Percentiles rank a stretch among this genome's conserved stretches.
Evolutionary conservation across 2,113 vertebrate genomes (phyloP).

Genomic region (Coptodon bakossiorum): DNA sequence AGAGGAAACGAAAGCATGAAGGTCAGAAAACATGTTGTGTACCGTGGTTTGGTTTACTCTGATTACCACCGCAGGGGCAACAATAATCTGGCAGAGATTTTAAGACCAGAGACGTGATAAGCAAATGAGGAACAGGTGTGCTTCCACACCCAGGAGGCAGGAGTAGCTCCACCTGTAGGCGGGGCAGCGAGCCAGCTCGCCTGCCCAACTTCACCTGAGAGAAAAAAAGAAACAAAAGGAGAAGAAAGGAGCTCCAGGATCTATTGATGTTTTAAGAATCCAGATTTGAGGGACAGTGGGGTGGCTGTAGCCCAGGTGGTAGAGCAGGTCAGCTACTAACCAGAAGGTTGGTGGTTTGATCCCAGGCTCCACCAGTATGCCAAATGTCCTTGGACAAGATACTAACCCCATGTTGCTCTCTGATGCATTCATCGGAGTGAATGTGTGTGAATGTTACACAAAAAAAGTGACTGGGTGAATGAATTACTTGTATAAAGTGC

Average conservation of each 20-base stretch:
- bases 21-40: neutral
- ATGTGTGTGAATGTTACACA: neutral
- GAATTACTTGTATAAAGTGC: rapidly evolving
- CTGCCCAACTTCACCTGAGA: neutral
- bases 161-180: neutral
- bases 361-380: neutral
- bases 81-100: neutral
- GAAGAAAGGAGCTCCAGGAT: neutral
- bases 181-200: rapidly evolving
- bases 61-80: neutral
- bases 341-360: rapidly evolving
- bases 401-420: neutral
- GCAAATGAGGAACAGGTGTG: neutral
- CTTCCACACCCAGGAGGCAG: neutral
- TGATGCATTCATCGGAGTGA: neutral
- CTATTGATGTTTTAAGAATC: rapidly evolving
- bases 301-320: neutral
- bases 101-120: neutral
- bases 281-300: rapidly evolving
- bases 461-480: neutral
- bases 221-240: rapidly evolving
- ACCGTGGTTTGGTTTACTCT: neutral
- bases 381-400: neutral
- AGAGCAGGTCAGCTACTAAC: neutral
- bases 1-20: rapidly evolving